Conservation (phyloP, 2,888 invertebrate genomes). For the Timema cristinae region DNA sequence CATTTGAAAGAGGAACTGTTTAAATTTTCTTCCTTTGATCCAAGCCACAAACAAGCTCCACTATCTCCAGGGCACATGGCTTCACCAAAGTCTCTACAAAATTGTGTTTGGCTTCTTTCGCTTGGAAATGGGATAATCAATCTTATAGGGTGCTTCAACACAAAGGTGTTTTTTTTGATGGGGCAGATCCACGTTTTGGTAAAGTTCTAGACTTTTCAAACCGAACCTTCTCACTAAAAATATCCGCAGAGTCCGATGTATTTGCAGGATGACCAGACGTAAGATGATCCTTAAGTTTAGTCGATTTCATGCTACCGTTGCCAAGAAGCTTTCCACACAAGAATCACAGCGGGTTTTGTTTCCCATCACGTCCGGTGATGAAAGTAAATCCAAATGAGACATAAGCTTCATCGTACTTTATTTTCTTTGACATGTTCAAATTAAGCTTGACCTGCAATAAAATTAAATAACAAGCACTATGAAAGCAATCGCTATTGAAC, state of each 20-base stretch:
- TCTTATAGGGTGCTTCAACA: neutral
- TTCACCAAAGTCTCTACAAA: neutral
- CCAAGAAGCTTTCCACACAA: neutral
- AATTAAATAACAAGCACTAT: no score
- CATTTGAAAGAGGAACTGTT: neutral
- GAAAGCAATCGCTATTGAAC: no score
- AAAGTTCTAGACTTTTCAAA: neutral
- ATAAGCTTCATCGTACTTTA: neutral
- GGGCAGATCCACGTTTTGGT: neutral
- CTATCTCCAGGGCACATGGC: neutral
- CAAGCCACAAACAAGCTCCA: neutral
- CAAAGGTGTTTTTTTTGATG: neutral
- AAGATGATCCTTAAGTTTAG: neutral
- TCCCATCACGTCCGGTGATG: neutral
- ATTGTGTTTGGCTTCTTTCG: neutral
- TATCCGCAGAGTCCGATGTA: neutral
- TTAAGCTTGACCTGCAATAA: no score
- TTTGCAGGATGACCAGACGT: neutral
- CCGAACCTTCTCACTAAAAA: neutral
- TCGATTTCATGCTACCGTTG: no score
- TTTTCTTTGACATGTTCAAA: neutral
- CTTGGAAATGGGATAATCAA: neutral
- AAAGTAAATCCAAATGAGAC: neutral
- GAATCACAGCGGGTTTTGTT: neutral
- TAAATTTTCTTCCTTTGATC: conserved; percentile 5